These are phyloP conservation scores for Sepiola atlantica DNA, from an alignment of 2,888 invertebrate species.

Conservation along the genomic window DNA sequence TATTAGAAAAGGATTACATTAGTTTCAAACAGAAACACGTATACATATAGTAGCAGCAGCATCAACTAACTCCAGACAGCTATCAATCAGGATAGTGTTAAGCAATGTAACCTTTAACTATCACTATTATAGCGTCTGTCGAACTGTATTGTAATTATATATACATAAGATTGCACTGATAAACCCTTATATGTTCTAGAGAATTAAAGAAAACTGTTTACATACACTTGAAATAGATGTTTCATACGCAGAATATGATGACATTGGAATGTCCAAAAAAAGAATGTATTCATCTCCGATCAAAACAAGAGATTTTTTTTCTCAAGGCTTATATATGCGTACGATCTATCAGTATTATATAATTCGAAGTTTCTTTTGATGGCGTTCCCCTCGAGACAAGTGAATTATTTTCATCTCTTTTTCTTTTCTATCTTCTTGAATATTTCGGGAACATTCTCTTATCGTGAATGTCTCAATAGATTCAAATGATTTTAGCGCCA, in stretches of 20 bases:
- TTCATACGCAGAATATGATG: not conserved
- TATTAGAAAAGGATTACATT: no score
- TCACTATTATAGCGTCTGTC: no score
- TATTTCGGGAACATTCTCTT: conserved; percentile 32
- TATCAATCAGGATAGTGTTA: no score
- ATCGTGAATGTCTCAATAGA: conserved; percentile 6
- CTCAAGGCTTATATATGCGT: not conserved
- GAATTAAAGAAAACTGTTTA: not conserved
- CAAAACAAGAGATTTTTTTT: not conserved
- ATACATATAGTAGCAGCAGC: no score
- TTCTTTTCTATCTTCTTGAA: not conserved
- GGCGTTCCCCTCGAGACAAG: not conserved
- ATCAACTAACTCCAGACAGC: no score
- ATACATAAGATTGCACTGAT: no score
- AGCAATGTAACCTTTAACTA: no score
- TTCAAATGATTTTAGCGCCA: not conserved
- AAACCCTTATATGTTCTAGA: not conserved
- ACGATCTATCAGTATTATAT: conserved; percentile 7
- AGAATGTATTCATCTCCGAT: not conserved
- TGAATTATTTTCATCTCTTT: not conserved
- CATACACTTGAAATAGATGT: not conserved
- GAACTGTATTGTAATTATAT: no score
- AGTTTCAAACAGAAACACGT: no score
- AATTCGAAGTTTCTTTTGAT: conserved; percentile 16
- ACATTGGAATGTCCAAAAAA: not conserved